phyloP scores from a whole-genome alignment of 2,888 invertebrate genomes.

The Plutella xylostella region DNA sequence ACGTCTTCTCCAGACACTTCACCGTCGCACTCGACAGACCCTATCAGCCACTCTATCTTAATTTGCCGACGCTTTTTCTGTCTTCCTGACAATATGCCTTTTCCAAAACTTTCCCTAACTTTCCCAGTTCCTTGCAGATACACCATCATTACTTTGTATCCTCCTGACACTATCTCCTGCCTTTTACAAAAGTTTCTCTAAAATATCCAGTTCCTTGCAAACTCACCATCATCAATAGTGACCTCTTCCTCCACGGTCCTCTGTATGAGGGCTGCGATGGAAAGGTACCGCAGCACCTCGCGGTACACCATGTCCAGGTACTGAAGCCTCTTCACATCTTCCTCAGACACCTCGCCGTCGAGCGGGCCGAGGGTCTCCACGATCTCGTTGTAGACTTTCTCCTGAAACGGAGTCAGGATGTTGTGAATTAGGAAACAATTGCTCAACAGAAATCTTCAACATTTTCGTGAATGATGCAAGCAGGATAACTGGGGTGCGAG shows the following conservation, averaged over 20 bases:
- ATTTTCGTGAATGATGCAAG: too few species aligned
- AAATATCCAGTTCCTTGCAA: too few species aligned
- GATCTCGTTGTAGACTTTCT: conserved; percentile 44
- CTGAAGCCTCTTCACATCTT: conserved; percentile 34
- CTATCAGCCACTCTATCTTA: too few species aligned
- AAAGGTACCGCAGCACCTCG: conserved; percentile 40
- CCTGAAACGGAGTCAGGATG: conserved; percentile 32
- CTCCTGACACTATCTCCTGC: too few species aligned
- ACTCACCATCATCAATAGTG: conserved; percentile 38
- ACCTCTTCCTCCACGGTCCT: conserved; percentile 46
- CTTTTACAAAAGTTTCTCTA: too few species aligned
- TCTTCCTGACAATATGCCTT: too few species aligned
- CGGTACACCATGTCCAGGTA: conserved; percentile 49
- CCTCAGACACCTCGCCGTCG: conserved; percentile 26
- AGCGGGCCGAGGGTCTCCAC: conserved; percentile 29
- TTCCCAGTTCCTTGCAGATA: too few species aligned
- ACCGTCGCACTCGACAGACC: too few species aligned
- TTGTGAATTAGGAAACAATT: neutral
- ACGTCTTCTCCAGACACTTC: conserved; percentile 33
- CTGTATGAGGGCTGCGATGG: conserved; percentile 49
- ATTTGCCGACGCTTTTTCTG: too few species aligned
- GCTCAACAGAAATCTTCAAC: neutral
- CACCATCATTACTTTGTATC: too few species aligned
- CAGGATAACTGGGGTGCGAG: too few species aligned
- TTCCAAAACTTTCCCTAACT: too few species aligned